These are phyloP conservation scores for Megaceryle alcyon DNA, from an alignment of 2,797 vertebrate species.

Conservation along the genomic window DNA sequence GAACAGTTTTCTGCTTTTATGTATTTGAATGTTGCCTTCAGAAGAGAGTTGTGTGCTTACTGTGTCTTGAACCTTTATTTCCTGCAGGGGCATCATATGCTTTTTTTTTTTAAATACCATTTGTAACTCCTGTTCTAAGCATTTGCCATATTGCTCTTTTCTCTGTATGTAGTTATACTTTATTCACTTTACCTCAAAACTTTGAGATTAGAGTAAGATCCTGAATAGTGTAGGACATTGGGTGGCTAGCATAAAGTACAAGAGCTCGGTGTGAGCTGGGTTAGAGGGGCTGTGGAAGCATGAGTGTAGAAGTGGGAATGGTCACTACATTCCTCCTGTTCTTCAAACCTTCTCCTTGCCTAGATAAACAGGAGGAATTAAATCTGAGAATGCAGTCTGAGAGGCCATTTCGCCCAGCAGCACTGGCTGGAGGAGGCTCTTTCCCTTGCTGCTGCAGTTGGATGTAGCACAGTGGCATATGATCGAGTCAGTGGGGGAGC, in stretches of 20 bases:
- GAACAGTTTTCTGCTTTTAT: background rate
- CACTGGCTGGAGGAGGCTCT: background rate
- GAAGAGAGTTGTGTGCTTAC: background rate
- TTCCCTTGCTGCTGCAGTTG: background rate
- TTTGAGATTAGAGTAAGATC: background rate
- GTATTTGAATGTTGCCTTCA: conserved; percentile 4
- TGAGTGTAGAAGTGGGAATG: background rate
- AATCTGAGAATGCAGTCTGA: background rate
- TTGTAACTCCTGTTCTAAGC: background rate
- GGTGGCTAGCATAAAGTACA: background rate
- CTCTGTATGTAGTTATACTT: background rate
- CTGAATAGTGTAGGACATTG: accelerated
- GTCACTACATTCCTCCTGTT: background rate
- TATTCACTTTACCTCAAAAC: background rate
- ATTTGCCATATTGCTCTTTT: background rate
- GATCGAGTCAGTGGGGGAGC: background rate
- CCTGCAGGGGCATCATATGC: background rate
- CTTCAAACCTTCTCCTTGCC: background rate
- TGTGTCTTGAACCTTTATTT: background rate
- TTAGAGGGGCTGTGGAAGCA: background rate
- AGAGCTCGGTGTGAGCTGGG: background rate
- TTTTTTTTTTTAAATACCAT: background rate
- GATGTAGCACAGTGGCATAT: background rate
- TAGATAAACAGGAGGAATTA: background rate
- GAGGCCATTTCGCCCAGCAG: background rate